Conservation (phyloP, 2,888 invertebrate genomes). For the Drosophila cracens region DNA sequence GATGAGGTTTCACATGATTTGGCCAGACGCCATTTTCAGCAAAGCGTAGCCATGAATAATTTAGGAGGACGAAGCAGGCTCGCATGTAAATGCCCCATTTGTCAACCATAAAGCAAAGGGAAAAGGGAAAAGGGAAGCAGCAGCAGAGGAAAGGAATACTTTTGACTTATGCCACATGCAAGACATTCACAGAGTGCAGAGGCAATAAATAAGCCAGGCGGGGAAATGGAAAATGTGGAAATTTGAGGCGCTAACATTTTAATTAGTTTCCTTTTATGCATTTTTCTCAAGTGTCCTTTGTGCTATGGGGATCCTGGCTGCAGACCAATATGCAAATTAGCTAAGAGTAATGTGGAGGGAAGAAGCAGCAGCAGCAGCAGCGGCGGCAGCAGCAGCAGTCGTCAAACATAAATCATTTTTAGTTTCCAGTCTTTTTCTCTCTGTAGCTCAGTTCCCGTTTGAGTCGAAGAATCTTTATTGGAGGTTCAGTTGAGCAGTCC, state of each 20-base stretch:
- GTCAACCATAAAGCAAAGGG: constrained; percentile 56
- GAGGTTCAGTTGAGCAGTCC: neutral
- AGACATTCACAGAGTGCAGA: constrained; percentile 57
- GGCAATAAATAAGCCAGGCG: constrained; percentile 60
- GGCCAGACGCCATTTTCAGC: constrained; percentile 14
- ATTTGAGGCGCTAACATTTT: constrained; percentile 83
- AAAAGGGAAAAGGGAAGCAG: constrained; percentile 33
- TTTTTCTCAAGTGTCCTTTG: constrained; percentile 59
- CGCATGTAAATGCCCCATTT: constrained; percentile 74
- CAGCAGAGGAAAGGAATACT: constrained; percentile 17
- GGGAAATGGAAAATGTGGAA: constrained; percentile 44
- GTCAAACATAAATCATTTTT: constrained; percentile 69
- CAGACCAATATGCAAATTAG: constrained; percentile 70
- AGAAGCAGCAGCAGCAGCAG: constrained; percentile 6
- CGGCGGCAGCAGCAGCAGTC: constrained; percentile 16
- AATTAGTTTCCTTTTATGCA: constrained; percentile 81
- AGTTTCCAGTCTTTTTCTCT: constrained; percentile 17
- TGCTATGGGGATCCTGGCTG: constrained; percentile 20
- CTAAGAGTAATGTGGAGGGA: constrained; percentile 47
- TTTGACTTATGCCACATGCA: constrained; percentile 62
- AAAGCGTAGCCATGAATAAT: constrained; percentile 63
- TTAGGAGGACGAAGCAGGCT: constrained; percentile 33
- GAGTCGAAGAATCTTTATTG: constrained; percentile 7
- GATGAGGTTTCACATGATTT: constrained; percentile 6
- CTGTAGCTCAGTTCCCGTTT: neutral